Conservation (phyloP, 2,113 vertebrate genomes). For the Cyphomyrus discorhynchus region DNA sequence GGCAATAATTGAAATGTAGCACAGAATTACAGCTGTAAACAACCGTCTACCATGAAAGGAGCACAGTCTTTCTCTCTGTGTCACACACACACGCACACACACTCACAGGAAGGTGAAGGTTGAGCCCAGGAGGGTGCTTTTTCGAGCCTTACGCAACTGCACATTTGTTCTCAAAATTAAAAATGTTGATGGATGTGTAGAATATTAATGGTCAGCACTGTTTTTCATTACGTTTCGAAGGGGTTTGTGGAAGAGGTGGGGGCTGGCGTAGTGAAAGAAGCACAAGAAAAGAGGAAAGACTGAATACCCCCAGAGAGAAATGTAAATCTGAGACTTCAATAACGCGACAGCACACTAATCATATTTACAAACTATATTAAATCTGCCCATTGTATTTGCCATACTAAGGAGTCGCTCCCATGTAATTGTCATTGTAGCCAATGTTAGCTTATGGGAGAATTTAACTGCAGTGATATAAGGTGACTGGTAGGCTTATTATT, state of each 20-base stretch:
- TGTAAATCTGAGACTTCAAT: conserved; percentile 97
- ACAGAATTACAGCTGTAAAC: conserved; percentile 99
- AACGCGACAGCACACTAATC: conserved; percentile 98
- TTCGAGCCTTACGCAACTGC: conserved; percentile 62
- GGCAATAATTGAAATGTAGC: conserved; percentile 99
- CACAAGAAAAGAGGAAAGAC: conserved; percentile 59
- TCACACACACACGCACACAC: neutral
- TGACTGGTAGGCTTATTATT: conserved; percentile 98
- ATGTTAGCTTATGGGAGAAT: conserved; percentile 89
- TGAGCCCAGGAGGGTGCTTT: conserved; percentile 56
- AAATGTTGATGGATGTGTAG: conserved; percentile 82
- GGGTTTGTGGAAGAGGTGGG: conserved; percentile 44
- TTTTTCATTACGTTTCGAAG: conserved; percentile 85
- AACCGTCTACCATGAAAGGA: conserved; percentile 89
- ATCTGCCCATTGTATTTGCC: conserved; percentile 94
- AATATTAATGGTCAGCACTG: conserved; percentile 85
- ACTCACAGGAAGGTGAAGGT: conserved; percentile 13
- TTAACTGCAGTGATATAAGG: conserved; percentile 99
- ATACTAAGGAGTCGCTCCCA: conserved; percentile 79
- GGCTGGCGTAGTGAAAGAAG: conserved; percentile 35
- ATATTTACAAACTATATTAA: conserved; percentile 99
- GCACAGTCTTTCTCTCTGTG: conserved; percentile 63
- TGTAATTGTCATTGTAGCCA: conserved; percentile 98
- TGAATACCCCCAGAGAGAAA: conserved; percentile 93
- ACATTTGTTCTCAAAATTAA: conserved; percentile 72